phyloP scores from a whole-genome alignment of 2,888 invertebrate genomes.

The Galeopsomyia nigrocyanea region DNA sequence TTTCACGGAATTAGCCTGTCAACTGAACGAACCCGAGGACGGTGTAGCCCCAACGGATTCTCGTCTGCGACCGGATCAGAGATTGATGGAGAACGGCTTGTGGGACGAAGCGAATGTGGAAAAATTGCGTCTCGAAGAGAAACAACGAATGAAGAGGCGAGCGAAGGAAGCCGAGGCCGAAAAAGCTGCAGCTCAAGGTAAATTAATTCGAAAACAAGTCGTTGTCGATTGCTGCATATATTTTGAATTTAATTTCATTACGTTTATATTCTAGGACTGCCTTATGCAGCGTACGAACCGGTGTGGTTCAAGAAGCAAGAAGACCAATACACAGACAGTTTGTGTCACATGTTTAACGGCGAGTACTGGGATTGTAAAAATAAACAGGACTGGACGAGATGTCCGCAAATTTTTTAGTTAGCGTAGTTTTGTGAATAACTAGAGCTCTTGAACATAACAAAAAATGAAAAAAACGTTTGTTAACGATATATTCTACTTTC shows the following conservation, averaged over 20 bases:
- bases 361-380: constrained; percentile 95
- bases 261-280: constrained; percentile 69
- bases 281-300: constrained; percentile 83
- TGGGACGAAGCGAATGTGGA: constrained; percentile 94
- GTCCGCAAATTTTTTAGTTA: constrained; percentile 89
- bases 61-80: constrained; percentile 93
- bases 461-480: constrained; percentile 7
- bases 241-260: not conserved
- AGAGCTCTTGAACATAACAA: constrained; percentile 24
- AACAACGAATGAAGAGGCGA: constrained; percentile 87
- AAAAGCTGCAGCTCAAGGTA: constrained; percentile 74
- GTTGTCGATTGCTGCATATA: no score
- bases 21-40: constrained; percentile 94
- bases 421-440: constrained; percentile 33
- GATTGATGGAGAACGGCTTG: constrained; percentile 94
- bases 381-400: constrained; percentile 87
- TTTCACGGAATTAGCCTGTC: constrained; percentile 95
- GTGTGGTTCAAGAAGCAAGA: constrained; percentile 91
- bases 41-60: constrained; percentile 96
- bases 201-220: constrained; percentile 8
- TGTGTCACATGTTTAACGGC: constrained; percentile 87
- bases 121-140: constrained; percentile 92
- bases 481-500: constrained; percentile 34
- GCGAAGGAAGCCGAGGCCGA: constrained; percentile 86
- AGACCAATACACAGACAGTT: constrained; percentile 78